phyloP scores from a whole-genome alignment of 2,113 vertebrate genomes.

The Vulpes ferrilata region DNA sequence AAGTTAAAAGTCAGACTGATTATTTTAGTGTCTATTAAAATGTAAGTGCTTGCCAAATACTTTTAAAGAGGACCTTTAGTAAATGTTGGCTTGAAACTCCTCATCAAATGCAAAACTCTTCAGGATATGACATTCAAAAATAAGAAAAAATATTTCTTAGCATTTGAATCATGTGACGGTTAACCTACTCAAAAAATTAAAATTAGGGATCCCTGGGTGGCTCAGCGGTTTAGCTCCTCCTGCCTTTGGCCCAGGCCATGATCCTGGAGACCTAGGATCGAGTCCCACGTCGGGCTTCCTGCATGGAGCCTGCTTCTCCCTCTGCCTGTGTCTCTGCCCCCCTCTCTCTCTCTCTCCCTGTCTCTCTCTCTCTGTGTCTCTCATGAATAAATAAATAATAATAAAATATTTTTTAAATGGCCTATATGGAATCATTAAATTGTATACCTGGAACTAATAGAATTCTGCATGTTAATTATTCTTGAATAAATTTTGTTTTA shows the following conservation, averaged over 20 bases:
- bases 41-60: not conserved
- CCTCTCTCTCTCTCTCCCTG: no score
- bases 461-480: not conserved
- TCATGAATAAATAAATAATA: no score
- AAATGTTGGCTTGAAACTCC: not conserved
- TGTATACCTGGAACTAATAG: not conserved
- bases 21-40: slow-evolving; percentile 1
- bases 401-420: not conserved
- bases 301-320: no score
- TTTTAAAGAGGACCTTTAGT: not conserved
- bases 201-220: not conserved
- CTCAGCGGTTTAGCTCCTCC: no score
- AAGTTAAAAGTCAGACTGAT: not conserved
- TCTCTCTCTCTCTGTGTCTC: no score
- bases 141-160: slow-evolving; percentile 14
- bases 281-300: no score
- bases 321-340: no score
- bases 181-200: not conserved
- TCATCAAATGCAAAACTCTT: slow-evolving; percentile 23
- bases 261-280: no score
- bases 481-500: not conserved
- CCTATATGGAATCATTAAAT: not conserved
- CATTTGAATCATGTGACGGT: not conserved
- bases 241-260: no score
- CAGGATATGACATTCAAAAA: slow-evolving; percentile 19